phyloP scores from a whole-genome alignment of 1,140 invertebrate species.

The Scaptomyza graminum region DNA sequence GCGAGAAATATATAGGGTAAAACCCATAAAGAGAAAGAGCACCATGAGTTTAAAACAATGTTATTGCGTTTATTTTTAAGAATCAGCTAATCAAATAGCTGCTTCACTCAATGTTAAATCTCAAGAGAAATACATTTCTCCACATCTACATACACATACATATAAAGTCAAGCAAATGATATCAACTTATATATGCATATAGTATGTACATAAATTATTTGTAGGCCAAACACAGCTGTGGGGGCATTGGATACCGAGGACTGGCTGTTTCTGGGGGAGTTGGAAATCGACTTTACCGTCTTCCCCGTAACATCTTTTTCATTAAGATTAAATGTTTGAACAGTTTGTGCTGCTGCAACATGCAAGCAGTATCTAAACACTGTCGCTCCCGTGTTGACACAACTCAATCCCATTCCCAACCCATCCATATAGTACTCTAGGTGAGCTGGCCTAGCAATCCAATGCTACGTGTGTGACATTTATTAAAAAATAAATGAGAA shows the following conservation, averaged over 20 bases:
- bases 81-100: conserved; percentile 66
- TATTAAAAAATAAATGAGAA: conserved; percentile 57
- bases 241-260: conserved; percentile 21
- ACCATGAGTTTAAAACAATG: conserved; percentile 16
- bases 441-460: conserved; percentile 18
- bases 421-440: not conserved
- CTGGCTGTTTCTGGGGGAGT: not conserved
- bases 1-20: conserved; percentile 40
- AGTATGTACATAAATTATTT: conserved; percentile 42
- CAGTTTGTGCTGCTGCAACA: conserved; percentile 75
- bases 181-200: conserved; percentile 2
- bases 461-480: conserved; percentile 69
- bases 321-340: conserved; percentile 77
- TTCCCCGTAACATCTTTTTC: conserved; percentile 68
- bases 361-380: conserved; percentile 63
- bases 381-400: conserved; percentile 54
- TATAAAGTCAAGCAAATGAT: conserved; percentile 17
- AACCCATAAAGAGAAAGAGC: conserved; percentile 42
- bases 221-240: conserved; percentile 75
- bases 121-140: conserved; percentile 61
- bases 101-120: conserved; percentile 68
- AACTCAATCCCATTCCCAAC: conserved; percentile 52
- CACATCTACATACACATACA: not conserved
- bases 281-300: not conserved
- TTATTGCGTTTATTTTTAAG: conserved; percentile 45